Conservation (phyloP, 2,113 vertebrate species). For the Gadus macrocephalus region DNA sequence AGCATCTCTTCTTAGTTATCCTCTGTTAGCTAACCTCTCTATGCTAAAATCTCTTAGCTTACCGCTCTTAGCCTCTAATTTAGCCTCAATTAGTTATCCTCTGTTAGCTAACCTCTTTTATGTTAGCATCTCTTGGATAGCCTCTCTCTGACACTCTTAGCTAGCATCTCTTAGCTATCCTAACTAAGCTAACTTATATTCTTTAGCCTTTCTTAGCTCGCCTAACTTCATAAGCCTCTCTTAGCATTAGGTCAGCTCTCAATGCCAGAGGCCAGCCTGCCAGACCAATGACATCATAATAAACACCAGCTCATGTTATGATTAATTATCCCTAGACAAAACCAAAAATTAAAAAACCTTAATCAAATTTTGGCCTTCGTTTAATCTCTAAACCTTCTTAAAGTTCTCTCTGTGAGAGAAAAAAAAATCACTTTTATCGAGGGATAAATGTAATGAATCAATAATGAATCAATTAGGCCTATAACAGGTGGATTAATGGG, state of each 20-base stretch:
- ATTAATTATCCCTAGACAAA: neutral
- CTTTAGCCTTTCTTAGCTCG: too few species aligned
- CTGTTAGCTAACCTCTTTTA: too few species aligned
- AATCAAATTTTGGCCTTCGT: neutral
- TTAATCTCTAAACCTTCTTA: neutral
- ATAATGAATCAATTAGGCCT: slow-evolving; percentile 12
- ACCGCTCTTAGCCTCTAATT: too few species aligned
- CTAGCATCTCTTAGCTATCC: too few species aligned
- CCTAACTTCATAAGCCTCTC: slow-evolving; percentile 52
- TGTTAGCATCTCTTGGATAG: too few species aligned
- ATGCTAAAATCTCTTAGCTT: too few species aligned
- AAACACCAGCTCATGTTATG: slow-evolving; percentile 3
- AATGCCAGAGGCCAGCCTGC: slow-evolving; percentile 19
- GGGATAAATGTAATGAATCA: slow-evolving; percentile 8
- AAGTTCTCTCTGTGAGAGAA: slow-evolving; percentile 22
- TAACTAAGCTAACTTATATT: too few species aligned
- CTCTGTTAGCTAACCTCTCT: too few species aligned
- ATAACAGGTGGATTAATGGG: neutral
- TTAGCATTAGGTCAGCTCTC: slow-evolving; percentile 35
- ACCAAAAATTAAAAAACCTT: slow-evolving; percentile 1
- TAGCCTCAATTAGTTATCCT: too few species aligned
- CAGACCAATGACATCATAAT: slow-evolving; percentile 8
- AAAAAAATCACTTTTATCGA: neutral
- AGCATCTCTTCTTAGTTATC: too few species aligned
- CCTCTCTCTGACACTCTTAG: too few species aligned